Evolutionary conservation across 2,888 invertebrate species (phyloP), one percentile per base, ranked within the genome.

Genomic region (Willowsia nigromaculata): DNA sequence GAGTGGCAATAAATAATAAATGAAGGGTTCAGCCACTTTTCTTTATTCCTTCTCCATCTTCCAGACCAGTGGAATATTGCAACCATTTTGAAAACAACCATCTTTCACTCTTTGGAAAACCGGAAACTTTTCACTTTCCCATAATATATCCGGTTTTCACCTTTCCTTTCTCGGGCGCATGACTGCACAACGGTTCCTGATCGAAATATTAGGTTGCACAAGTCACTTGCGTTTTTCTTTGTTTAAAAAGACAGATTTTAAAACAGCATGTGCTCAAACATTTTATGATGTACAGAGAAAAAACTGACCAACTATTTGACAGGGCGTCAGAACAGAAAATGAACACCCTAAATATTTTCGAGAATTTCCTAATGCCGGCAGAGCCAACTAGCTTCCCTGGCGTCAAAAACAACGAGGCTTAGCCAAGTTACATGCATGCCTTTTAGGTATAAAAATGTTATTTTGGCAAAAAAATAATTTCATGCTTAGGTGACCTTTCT

Each of bases 401-500:
- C 4, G 37, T 18, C 47, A 11, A 18, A 37, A 40, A 40, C 13
- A 68, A 18, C 4, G 1, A 25, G 15, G n/a, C n/a, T 56, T 22
- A 22, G 7, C 11, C 25, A 40, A 9, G 15, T 27, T 25, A 7
- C 47, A 22, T 43, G 43, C 25, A 27, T n/a, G 7, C 13, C 18
- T 30, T 30, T 27, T 30, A 18, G 30, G 40, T 37, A 25, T 13
- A 25, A 9, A 27, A 22, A 18, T 13, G n/a, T 25, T 50, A 25
- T 43, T 30, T 78, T 30, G 78, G 30, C 56, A 78, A 56, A 76
- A 78, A 37, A 76, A 33, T 62, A 30, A 37, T 80, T 86, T 86
- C 86, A 86, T 80, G 86, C 47, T 86, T 65, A 62, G 86, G 47
- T 86, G 56, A 50, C 43, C 18, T 43, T 40, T 30, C n/a, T n/a